Evolutionary conservation across 2,797 vertebrate species (phyloP).

Genomic region (Sebastes vulpes): DNA sequence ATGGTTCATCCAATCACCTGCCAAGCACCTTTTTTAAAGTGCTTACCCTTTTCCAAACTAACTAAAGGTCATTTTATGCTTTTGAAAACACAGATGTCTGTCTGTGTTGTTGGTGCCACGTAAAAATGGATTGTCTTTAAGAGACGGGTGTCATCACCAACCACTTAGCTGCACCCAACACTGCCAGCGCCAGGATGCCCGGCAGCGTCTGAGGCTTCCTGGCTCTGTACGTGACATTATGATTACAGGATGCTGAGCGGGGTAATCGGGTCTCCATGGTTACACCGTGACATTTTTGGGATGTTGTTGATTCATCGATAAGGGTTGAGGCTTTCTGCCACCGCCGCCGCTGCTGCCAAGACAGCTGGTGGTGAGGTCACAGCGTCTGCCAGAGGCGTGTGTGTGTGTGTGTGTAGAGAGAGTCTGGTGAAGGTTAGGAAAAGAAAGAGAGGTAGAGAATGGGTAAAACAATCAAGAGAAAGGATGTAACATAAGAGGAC

Average conservation of each 20-base stretch:
- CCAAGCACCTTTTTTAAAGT: too few relatives aligned
- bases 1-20: too few relatives aligned
- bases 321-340: neutral
- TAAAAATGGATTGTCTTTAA: neutral
- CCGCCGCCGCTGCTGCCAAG: neutral
- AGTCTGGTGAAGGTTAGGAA: neutral
- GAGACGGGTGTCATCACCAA: neutral
- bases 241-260: conserved; percentile 29
- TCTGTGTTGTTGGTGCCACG: neutral
- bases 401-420: neutral
- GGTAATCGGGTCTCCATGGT: conserved; percentile 33
- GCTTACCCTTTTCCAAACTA: too few relatives aligned
- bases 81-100: neutral
- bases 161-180: neutral
- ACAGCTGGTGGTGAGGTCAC: conserved; percentile 34
- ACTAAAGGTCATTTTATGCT: too few relatives aligned
- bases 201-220: neutral
- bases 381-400: neutral
- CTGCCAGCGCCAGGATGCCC: neutral
- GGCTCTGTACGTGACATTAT: conserved; percentile 26
- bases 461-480: neutral
- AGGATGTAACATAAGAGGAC: neutral
- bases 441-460: neutral
- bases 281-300: conserved; percentile 40
- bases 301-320: conserved; percentile 13